Percentiles rank a stretch among this genome's conserved stretches.
These are phyloP conservation scores for Cirrhinus mrigala DNA, from an alignment of 2,797 vertebrate genomes.

Conservation along the genomic window DNA sequence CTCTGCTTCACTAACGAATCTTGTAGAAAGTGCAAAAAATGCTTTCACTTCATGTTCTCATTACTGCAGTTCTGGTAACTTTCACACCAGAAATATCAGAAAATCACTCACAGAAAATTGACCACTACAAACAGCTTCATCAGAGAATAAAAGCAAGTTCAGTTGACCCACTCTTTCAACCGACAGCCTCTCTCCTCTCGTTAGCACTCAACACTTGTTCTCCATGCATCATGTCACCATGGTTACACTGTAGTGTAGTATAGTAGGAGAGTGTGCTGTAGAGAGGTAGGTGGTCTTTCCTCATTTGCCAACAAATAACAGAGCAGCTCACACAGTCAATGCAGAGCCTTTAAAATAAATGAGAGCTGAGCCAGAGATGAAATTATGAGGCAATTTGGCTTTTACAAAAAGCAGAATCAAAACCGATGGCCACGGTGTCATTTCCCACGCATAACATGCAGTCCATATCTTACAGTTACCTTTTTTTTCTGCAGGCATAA, in stretches of 20 bases:
- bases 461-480: neutral
- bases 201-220: constrained; percentile 37
- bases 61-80: neutral
- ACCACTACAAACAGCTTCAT: constrained; percentile 11
- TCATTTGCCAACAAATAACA: constrained; percentile 38
- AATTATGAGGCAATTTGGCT: constrained; percentile 12
- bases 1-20: neutral
- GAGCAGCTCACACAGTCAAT: constrained; percentile 21
- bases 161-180: constrained; percentile 30
- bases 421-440: constrained; percentile 12
- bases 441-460: neutral
- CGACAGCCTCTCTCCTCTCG: constrained; percentile 8
- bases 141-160: constrained; percentile 37
- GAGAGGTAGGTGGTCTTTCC: constrained; percentile 34
- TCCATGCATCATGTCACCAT: constrained; percentile 50
- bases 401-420: neutral
- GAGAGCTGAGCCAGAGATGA: neutral
- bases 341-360: constrained; percentile 18
- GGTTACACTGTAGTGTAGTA: constrained; percentile 41
- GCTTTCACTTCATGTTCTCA: neutral
- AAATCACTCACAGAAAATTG: neutral
- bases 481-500: constrained; percentile 13
- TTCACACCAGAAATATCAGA: neutral
- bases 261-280: constrained; percentile 15
- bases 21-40: neutral